Evolutionary conservation across 1,140 invertebrate species (phyloP).

Genomic region (Parasteatoda tepidariorum): DNA sequence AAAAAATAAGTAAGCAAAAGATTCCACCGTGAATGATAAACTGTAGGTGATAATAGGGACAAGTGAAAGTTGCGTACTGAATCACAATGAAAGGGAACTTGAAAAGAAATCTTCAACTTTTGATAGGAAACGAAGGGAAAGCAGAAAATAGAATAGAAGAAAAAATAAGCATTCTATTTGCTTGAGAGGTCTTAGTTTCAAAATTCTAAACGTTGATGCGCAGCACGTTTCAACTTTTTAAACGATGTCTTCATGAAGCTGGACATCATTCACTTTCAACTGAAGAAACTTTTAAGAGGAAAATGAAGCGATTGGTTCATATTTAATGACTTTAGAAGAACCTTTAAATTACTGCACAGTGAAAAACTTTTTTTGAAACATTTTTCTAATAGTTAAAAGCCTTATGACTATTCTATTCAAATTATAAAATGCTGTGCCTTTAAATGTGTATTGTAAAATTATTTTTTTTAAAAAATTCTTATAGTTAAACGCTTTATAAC

Average conservation of each 20-base stretch:
- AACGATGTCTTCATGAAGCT: constrained; percentile 18
- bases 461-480: too few relatives aligned
- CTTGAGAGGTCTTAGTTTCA: constrained; percentile 28
- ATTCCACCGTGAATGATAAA: constrained; percentile 46
- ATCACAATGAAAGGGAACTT: constrained; percentile 46
- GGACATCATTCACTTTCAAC: not conserved
- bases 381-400: too few relatives aligned
- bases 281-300: not conserved
- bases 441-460: too few relatives aligned
- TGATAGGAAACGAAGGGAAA: not conserved
- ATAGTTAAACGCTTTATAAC: too few relatives aligned
- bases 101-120: constrained; percentile 50
- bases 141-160: not conserved
- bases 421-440: too few relatives aligned
- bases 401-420: too few relatives aligned
- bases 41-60: constrained; percentile 57
- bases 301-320: not conserved
- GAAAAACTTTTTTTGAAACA: too few relatives aligned
- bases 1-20: not conserved
- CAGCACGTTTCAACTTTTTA: constrained; percentile 17
- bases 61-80: constrained; percentile 41
- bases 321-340: not conserved
- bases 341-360: too few relatives aligned
- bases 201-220: constrained; percentile 19
- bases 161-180: constrained; percentile 31